phyloP scores from a whole-genome alignment of 2,888 invertebrate species.

The Caenorhabditis sp. region DNA sequence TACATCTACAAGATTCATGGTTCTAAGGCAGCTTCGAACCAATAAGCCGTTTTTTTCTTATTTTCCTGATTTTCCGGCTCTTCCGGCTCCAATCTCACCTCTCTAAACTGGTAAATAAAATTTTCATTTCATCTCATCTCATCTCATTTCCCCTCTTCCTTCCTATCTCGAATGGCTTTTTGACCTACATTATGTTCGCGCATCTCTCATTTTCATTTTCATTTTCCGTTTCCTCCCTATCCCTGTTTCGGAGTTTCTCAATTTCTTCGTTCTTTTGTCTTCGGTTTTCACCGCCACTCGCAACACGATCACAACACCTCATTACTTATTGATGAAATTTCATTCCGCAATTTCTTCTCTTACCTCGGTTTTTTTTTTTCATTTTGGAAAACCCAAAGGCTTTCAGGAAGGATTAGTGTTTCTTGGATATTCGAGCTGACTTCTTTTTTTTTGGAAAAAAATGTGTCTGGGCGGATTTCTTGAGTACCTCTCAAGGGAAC shows the following conservation, averaged over 20 bases:
- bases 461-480: background rate
- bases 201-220: conserved; percentile 32
- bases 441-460: too few species aligned
- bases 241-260: conserved; percentile 18
- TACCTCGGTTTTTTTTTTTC: background rate
- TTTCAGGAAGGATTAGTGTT: background rate
- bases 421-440: too few species aligned
- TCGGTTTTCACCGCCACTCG: background rate
- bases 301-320: conserved; percentile 24
- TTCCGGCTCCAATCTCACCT: too few species aligned
- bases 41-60: too few species aligned
- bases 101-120: too few species aligned
- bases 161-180: conserved; percentile 27
- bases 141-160: conserved; percentile 2
- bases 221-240: conserved; percentile 1
- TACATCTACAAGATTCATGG: too few species aligned
- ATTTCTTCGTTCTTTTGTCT: background rate
- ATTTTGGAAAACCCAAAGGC: background rate
- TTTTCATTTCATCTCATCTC: conserved; percentile 31
- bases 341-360: background rate
- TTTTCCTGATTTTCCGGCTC: too few species aligned
- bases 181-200: conserved; percentile 50
- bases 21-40: too few species aligned
- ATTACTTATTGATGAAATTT: conserved; percentile 33
- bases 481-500: background rate